These are phyloP conservation scores for Petroica traversi DNA, from an alignment of 2,113 vertebrate species.

Conservation along the genomic window DNA sequence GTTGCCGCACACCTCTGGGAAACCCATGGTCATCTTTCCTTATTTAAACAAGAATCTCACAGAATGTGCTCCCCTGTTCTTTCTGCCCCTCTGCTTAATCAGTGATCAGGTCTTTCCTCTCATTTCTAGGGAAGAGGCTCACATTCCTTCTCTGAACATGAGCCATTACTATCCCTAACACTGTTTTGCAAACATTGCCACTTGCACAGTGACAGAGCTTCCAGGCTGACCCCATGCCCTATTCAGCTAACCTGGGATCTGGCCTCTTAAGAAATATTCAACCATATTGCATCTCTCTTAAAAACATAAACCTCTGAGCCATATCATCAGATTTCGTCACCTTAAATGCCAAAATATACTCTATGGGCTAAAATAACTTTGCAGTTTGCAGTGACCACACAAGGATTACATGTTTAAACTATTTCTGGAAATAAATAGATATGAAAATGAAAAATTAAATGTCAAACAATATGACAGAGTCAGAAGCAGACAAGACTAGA, in stretches of 20 bases:
- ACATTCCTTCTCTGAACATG: neutral
- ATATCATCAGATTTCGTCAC: neutral
- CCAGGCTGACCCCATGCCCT: neutral
- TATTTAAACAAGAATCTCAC: neutral
- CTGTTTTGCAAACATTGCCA: neutral
- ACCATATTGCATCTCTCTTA: neutral
- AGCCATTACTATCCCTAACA: neutral
- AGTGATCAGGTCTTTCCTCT: neutral
- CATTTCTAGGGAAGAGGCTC: neutral
- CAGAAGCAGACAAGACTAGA: neutral
- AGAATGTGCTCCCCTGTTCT: neutral
- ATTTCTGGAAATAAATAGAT: neutral
- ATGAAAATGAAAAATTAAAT: slow-evolving; percentile 24
- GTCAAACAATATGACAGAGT: neutral
- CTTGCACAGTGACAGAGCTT: neutral
- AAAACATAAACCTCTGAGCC: neutral
- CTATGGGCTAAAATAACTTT: neutral
- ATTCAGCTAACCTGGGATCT: neutral
- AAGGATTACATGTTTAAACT: slow-evolving; percentile 14
- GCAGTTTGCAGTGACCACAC: neutral
- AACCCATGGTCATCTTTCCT: neutral
- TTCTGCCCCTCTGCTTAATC: neutral
- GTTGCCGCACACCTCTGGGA: neutral
- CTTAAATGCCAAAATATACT: neutral
- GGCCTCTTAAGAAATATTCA: neutral